Evolutionary conservation across 2,888 invertebrate genomes (phyloP), one percentile per base, ranked within the genome.

Genomic region (Cloeon dipterum): DNA sequence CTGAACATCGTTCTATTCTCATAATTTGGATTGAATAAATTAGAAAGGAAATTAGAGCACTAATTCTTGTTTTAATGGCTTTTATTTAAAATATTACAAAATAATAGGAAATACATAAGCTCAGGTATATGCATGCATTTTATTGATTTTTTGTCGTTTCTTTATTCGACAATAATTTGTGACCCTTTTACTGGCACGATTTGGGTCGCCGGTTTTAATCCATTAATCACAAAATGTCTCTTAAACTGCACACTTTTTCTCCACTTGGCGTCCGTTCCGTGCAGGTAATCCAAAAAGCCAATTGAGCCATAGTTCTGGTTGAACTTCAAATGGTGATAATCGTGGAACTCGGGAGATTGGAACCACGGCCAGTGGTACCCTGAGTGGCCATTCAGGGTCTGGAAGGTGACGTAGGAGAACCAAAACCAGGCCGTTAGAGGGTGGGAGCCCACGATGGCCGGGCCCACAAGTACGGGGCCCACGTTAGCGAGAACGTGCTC

Each of bases 341-440:
- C 41, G 20, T 42, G 42, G 26, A 41, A 40, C 20, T 42, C 42
- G 16, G 40, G 35, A 1, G 40, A 37, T 5, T 16, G n/a, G 11
- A 41, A 21, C 8, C 35, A 35, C 10, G 42, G 42, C n/a, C 40
- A 35, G 33, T 42, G 42, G 18, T 39, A 42, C 13, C 42, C 42
- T 21, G 29, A 34, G 36, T 42, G 42, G 14, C 32, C 35, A 14
- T 26, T 40, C 5, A 40, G 35, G 2, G 42, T 42, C 13, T 36
- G 36, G 5, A 37, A 8, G 7, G 35, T 34, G 7, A 20, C 34
- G 5, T 18, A 35, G 7, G 17, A 17, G 10, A 36, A 35, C 20
- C 26, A 41, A 7, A 29, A 16, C 42, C 40, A 42, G 3, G 38
- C 19, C 5, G 40, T 20, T 13, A 32, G 11, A 3, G 26, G 34